A percentile compares a stretch with the other conserved stretches of the same genome.
Evolutionary conservation across 2,797 vertebrate species (phyloP).

Genomic region (Kryptolebias ocellatus): DNA sequence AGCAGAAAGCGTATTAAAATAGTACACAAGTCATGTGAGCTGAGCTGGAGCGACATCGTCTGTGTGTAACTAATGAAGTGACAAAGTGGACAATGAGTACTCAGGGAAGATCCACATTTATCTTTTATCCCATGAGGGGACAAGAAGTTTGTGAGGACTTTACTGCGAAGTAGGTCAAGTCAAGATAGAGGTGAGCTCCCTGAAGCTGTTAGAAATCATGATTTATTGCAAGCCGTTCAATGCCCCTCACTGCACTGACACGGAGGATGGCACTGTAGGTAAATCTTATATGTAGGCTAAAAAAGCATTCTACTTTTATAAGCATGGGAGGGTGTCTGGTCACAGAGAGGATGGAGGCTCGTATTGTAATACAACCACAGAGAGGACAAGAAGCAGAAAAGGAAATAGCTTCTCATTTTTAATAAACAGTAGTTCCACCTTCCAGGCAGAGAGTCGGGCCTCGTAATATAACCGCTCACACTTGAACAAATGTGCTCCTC

Average conservation of each 20-base stretch:
- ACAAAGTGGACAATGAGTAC: constrained; percentile 45
- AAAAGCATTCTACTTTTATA: constrained; percentile 33
- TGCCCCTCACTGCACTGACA: constrained; percentile 40
- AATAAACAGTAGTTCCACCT: constrained; percentile 23
- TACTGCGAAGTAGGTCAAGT: constrained; percentile 68
- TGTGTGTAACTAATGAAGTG: constrained; percentile 45
- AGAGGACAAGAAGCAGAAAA: constrained; percentile 15
- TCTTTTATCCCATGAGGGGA: constrained; percentile 46
- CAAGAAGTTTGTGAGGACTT: constrained; percentile 57
- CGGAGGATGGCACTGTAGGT: constrained; percentile 52
- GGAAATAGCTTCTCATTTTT: constrained; percentile 36
- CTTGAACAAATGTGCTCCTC: constrained; percentile 12
- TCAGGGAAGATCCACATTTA: constrained; percentile 55
- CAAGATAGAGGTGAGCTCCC: constrained; percentile 63
- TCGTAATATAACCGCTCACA: constrained; percentile 15
- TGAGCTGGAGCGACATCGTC: background rate
- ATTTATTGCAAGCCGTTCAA: constrained; percentile 67
- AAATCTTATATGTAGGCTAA: constrained; percentile 60
- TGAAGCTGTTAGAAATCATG: constrained; percentile 60
- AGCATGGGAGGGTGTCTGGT: constrained; percentile 38
- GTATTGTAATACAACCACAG: constrained; percentile 17
- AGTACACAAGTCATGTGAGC: constrained; percentile 11
- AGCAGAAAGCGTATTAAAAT: constrained; percentile 26
- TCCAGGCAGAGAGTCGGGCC: constrained; percentile 5
- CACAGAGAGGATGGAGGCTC: constrained; percentile 27